Evolutionary conservation across 2,888 invertebrate species (phyloP).

Genomic region (Mermis nigrescens): DNA sequence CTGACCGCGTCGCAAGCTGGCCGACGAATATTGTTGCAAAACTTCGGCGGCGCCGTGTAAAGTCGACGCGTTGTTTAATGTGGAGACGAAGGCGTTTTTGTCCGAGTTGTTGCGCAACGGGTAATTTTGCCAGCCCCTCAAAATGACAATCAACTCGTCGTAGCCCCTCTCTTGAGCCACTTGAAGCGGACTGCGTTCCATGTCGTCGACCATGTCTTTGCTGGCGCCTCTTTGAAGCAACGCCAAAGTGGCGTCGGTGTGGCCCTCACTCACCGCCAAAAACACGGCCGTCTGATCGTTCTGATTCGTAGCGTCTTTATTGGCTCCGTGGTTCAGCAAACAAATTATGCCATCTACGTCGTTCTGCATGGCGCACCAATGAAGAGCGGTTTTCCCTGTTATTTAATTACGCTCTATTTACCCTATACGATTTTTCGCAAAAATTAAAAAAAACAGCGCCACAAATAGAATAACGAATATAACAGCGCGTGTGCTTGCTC

Average conservation of each 20-base stretch:
- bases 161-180: constrained; percentile 77
- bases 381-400: constrained; percentile 67
- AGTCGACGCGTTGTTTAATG: background rate
- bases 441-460: too few species aligned
- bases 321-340: constrained; percentile 51
- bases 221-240: constrained; percentile 78
- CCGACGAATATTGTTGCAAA: background rate
- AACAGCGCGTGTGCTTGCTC: too few species aligned
- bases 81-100: background rate
- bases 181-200: constrained; percentile 81
- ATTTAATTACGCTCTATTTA: too few species aligned
- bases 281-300: constrained; percentile 94
- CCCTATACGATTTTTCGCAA: too few species aligned
- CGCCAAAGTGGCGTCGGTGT: constrained; percentile 71
- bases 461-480: too few species aligned
- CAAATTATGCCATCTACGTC: constrained; percentile 81
- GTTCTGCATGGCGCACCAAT: constrained; percentile 94
- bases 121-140: constrained; percentile 42
- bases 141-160: constrained; percentile 68
- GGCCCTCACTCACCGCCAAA: constrained; percentile 83
- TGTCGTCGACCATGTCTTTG: constrained; percentile 87
- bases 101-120: background rate
- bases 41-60: too few species aligned
- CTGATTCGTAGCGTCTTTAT: constrained; percentile 84
- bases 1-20: background rate